Evolutionary conservation across 2,113 vertebrate species (phyloP), one percentile per base, ranked within the genome.

Genomic region (Oncorhynchus keta): DNA sequence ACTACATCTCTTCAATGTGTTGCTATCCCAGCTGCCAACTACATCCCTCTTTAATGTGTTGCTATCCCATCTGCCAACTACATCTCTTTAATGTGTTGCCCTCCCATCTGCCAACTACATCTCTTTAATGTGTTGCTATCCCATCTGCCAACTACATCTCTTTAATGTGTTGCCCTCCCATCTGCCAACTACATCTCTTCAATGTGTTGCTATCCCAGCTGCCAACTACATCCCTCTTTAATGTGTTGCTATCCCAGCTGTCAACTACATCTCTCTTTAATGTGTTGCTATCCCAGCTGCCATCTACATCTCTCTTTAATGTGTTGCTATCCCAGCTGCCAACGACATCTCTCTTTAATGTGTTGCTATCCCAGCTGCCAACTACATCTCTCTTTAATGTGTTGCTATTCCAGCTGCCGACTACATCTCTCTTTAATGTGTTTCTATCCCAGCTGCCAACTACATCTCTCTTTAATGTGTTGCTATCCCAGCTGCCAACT

Each of bases 341-440:
- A 35, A 68, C 70, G 3, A n/a, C 32, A 30, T 51, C 55, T 77
- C n/a, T 28, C 32, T 70, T 75, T 72, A 82, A 69, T 72, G 14
- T 61, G n/a, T 65, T 65, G 70, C n/a, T 48, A 57, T 28, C 72
- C 22, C 13, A 22, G 68, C 68, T 72, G 71, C 68, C 48, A 35
- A 68, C 70, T 4, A n/a, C 32, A 30, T 51, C 55, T 77, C n/a
- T 28, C 32, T 70, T 75, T 72, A 82, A 69, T 72, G 14, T 66
- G 77, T 67, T 1, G 13, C 13, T 18, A 55, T 28, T 68, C 22
- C 13, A 22, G 68, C 68, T 72, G 71, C 68, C 57, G 49, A 72
- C 59, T 7, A n/a, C 48, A 30, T 51, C 55, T 75, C 26, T 28
- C 32, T 70, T 75, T 72, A 82, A 69, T 72, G 14, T 66, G 70